Conservation (phyloP, 2,113 vertebrate species). For the Ceyx margarethae region DNA sequence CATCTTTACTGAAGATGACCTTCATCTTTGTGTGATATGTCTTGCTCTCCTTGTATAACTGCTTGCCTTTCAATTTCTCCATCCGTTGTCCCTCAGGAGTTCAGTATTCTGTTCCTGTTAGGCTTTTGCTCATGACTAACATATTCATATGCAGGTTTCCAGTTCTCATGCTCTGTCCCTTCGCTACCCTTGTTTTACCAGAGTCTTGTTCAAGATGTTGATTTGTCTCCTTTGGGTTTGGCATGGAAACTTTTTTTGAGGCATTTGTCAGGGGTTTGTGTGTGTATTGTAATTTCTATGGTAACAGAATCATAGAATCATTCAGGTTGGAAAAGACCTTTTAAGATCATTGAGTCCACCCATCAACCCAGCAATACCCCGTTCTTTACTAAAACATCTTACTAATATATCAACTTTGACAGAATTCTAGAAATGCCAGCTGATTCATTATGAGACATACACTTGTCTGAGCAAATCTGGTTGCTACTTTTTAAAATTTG, state of each 20-base stretch:
- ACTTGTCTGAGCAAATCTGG: neutral
- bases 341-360: neutral
- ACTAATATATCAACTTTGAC: neutral
- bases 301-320: neutral
- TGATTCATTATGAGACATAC: neutral
- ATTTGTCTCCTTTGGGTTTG: neutral
- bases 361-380: neutral
- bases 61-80: neutral
- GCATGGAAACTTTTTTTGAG: neutral
- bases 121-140: neutral
- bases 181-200: neutral
- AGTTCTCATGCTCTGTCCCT: neutral
- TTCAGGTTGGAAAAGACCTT: neutral
- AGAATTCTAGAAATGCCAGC: neutral
- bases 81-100: neutral
- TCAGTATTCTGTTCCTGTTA: neutral
- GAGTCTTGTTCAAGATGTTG: neutral
- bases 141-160: neutral
- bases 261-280: neutral
- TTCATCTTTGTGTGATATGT: neutral
- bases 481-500: neutral
- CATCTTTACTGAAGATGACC: neutral
- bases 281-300: neutral
- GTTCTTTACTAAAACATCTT: neutral
- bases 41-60: neutral